Percentiles rank a stretch among this genome's conserved stretches.
These are phyloP conservation scores for Rhyacophila evoluta DNA, from an alignment of 2,888 invertebrate species.

Conservation along the genomic window DNA sequence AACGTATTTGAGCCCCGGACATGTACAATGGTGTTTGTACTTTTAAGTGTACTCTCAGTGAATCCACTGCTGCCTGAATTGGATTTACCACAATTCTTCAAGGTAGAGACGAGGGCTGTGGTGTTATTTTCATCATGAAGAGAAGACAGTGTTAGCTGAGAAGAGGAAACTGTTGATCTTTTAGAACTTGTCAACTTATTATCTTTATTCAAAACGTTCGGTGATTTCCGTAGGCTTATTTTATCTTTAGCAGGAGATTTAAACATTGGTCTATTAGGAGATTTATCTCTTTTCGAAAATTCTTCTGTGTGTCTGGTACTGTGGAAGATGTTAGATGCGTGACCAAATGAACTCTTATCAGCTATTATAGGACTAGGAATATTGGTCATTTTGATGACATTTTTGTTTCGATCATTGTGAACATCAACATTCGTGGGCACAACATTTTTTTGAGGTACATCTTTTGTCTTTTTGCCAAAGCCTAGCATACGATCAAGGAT, in stretches of 20 bases:
- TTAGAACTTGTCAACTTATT: slow-evolving; percentile 7
- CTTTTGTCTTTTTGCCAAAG: slow-evolving; percentile 38
- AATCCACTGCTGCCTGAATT: slow-evolving; percentile 48
- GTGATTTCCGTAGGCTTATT: not conserved
- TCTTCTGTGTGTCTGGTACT: slow-evolving; percentile 49
- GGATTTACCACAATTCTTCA: slow-evolving; percentile 45
- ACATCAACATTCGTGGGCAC: not conserved
- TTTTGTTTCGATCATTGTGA: not conserved
- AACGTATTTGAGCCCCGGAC: slow-evolving; percentile 27
- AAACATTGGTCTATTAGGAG: not conserved
- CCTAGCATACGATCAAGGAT: slow-evolving; percentile 47
- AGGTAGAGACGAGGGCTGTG: slow-evolving; percentile 37
- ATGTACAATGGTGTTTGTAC: slow-evolving; percentile 44
- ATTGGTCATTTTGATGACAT: not conserved
- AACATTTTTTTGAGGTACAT: not conserved
- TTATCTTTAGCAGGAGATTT: slow-evolving; percentile 22
- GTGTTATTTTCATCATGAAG: slow-evolving; percentile 30
- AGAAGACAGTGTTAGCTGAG: slow-evolving; percentile 20
- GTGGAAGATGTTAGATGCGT: slow-evolving; percentile 46
- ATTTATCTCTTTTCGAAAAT: slow-evolving; percentile 20
- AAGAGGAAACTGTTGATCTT: slow-evolving; percentile 19
- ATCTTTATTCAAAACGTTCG: not conserved
- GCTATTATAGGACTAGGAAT: slow-evolving; percentile 35
- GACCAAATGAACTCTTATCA: slow-evolving; percentile 41
- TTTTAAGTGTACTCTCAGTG: slow-evolving; percentile 50